phyloP scores from a whole-genome alignment of 2,797 vertebrate genomes.

The Hyperoplus immaculatus region DNA sequence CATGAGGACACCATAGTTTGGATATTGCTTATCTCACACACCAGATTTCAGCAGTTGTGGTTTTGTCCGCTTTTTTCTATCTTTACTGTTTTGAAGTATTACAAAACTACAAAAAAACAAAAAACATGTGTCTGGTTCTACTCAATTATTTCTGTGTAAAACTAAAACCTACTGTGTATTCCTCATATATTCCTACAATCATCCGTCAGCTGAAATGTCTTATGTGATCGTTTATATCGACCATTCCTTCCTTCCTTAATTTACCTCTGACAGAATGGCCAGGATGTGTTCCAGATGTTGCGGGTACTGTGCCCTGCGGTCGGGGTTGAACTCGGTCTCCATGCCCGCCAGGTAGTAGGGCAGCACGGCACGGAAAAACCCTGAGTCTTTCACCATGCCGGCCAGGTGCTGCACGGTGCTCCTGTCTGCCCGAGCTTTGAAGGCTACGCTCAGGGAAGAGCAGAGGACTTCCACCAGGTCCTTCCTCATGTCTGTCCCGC shows the following conservation, averaged over 20 bases:
- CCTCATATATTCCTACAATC: not conserved
- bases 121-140: not conserved
- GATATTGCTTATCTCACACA: not conserved
- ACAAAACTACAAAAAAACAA: no score
- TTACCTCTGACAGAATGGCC: constrained; percentile 85
- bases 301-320: constrained; percentile 84
- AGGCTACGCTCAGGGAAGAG: constrained; percentile 89
- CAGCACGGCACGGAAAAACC: constrained; percentile 87
- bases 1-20: not conserved
- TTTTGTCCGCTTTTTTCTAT: not conserved
- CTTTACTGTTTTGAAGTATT: not conserved
- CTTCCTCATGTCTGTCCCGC: constrained; percentile 80
- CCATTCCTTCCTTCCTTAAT: not conserved
- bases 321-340: constrained; percentile 79
- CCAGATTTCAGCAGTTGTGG: not conserved
- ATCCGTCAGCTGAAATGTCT: not conserved
- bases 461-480: constrained; percentile 89
- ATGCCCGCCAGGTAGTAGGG: constrained; percentile 88
- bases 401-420: constrained; percentile 88
- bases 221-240: not conserved
- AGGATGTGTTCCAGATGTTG: constrained; percentile 89
- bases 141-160: not conserved
- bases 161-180: not conserved
- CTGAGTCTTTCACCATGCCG: constrained; percentile 88
- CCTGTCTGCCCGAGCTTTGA: constrained; percentile 85